A percentile compares a stretch with the other conserved stretches of the same genome.
These are phyloP conservation scores for Phalacrocorax pelagicus DNA, from an alignment of 2,113 vertebrate genomes.

Conservation along the genomic window DNA sequence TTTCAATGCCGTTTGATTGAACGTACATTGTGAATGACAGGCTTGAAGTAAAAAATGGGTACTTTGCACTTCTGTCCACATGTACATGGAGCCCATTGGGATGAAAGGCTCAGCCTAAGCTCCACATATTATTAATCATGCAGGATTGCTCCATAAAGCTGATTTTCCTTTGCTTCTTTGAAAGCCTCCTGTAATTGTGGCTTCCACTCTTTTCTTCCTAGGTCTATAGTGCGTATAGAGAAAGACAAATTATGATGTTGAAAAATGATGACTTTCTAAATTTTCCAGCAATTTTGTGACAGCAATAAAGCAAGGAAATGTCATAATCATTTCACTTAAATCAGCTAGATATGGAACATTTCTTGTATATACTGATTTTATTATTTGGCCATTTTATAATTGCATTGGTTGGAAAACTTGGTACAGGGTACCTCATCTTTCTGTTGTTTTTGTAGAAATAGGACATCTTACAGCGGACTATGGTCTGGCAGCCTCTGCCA, in stretches of 20 bases:
- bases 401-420: neutral
- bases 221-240: neutral
- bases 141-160: slow-evolving; percentile 36
- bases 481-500: neutral
- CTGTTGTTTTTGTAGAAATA: neutral
- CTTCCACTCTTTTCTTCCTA: slow-evolving; percentile 38
- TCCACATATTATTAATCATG: slow-evolving; percentile 36
- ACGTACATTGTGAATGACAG: neutral
- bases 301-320: slow-evolving; percentile 36
- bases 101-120: slow-evolving; percentile 9
- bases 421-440: neutral
- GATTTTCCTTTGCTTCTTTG: slow-evolving; percentile 30
- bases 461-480: neutral
- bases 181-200: slow-evolving; percentile 35
- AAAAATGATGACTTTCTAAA: slow-evolving; percentile 56
- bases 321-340: slow-evolving; percentile 41
- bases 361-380: neutral
- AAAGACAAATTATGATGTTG: slow-evolving; percentile 57
- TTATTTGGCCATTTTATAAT: slow-evolving; percentile 40
- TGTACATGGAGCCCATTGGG: neutral
- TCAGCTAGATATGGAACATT: neutral
- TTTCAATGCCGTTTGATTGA: slow-evolving; percentile 44
- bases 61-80: slow-evolving; percentile 39
- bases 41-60: slow-evolving; percentile 1
- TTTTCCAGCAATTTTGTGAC: slow-evolving; percentile 40